A percentile compares a stretch with the other conserved stretches of the same genome.
These are phyloP conservation scores for Cariama cristata DNA, from an alignment of 2,113 vertebrate species.

Conservation along the genomic window DNA sequence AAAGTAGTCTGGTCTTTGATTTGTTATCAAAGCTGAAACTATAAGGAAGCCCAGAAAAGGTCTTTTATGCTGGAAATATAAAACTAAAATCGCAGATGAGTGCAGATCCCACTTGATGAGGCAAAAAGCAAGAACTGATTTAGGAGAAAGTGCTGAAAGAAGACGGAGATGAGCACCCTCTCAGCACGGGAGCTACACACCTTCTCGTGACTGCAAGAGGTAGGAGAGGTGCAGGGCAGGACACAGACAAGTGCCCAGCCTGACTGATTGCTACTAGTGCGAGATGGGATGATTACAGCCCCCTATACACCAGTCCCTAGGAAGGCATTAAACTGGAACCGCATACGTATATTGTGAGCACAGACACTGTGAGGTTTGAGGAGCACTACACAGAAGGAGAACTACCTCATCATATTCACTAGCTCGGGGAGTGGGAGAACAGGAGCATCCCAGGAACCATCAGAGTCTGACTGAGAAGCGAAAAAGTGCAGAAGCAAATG, in stretches of 20 bases:
- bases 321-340: background rate
- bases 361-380: background rate
- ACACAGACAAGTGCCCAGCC: background rate
- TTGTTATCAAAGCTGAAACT: conserved; percentile 57
- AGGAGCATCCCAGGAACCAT: background rate
- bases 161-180: background rate
- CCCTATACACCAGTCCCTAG: background rate
- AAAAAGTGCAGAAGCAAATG: background rate
- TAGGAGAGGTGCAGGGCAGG: background rate
- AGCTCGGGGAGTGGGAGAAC: background rate
- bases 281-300: background rate
- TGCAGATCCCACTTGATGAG: background rate
- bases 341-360: fast-evolving
- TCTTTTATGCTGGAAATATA: background rate
- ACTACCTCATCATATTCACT: background rate
- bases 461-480: background rate
- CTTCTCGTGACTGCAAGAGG: background rate
- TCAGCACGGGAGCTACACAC: background rate
- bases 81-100: background rate
- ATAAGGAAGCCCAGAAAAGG: background rate
- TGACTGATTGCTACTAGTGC: background rate
- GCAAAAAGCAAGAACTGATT: background rate
- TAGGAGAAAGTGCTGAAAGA: conserved; percentile 1
- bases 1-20: conserved; percentile 60
- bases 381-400: background rate